These are phyloP conservation scores for Acrocephalus arundinaceus DNA, from an alignment of 2,113 vertebrate genomes.

Conservation along the genomic window DNA sequence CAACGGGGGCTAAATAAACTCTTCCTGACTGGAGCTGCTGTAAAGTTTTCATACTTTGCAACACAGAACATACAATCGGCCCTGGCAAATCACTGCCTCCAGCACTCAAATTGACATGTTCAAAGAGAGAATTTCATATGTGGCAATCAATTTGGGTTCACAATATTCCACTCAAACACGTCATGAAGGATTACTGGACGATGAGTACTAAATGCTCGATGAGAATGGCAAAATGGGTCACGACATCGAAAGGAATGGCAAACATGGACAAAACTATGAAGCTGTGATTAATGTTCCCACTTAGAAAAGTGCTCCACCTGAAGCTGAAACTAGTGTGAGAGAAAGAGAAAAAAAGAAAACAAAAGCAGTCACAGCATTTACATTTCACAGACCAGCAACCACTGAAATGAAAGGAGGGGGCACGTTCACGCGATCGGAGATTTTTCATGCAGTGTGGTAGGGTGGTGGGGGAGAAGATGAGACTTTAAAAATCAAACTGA, in stretches of 20 bases:
- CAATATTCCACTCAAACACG: constrained; percentile 52
- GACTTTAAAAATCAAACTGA: constrained; percentile 51
- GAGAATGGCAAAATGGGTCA: constrained; percentile 56
- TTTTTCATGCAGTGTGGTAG: constrained; percentile 71
- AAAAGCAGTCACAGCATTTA: constrained; percentile 57
- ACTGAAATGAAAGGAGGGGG: constrained; percentile 38
- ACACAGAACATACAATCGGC: constrained; percentile 53
- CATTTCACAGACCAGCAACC: constrained; percentile 67
- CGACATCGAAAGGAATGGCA: constrained; percentile 55
- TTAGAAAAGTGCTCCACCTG: constrained; percentile 44
- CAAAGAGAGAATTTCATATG: constrained; percentile 23
- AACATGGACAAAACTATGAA: constrained; percentile 60
- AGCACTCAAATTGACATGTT: background rate
- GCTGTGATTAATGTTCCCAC: constrained; percentile 44
- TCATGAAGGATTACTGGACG: constrained; percentile 30
- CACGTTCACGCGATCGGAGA: background rate
- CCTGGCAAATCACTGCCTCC: constrained; percentile 5
- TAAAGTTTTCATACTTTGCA: constrained; percentile 79
- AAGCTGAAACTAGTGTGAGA: constrained; percentile 34
- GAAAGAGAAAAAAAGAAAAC: constrained; percentile 1
- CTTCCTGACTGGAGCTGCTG: constrained; percentile 2
- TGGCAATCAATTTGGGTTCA: constrained; percentile 38
- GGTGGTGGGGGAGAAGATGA: constrained; percentile 22
- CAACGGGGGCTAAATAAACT: constrained; percentile 39
- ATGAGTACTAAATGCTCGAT: constrained; percentile 59